Evolutionary conservation across 2,113 vertebrate species (phyloP), one percentile per base, ranked within the genome.

Genomic region (Calidris pugnax): DNA sequence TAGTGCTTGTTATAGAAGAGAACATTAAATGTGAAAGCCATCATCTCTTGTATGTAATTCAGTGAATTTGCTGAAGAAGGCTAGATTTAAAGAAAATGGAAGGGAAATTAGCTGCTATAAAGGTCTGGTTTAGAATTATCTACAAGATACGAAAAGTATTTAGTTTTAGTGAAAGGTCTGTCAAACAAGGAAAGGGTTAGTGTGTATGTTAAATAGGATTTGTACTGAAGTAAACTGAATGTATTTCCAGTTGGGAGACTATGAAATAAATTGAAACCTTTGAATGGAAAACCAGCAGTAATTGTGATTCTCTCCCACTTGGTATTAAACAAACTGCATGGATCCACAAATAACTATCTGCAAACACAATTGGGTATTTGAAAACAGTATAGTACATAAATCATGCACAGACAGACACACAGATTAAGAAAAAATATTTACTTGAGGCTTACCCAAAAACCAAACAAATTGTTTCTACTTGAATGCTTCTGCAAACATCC

Each of bases 371-470:
- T 97, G 90, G 50, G 41, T 95, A 85, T 96, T 95, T 95, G 77
- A 97, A 97, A 97, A 95, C 64, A 85, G 82, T 72, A 75, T 77
- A 94, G 57, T 87, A 96, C 88, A 97, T 96, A 97, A 98, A 98
- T 96, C 96, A 97, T 96, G 72, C 90, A 85, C 72, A 97, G 89
- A 95, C 71, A 96, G 89, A 95, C 76, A 95, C 53, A 96, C 50
- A 97, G 88, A 97, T 97, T 97, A 97, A 97, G 95, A 32, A 90
- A 96, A 96, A 97, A 97, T 96, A 93, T 97, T 97, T 97, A 96
- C 95, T 96, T 92, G 79, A 94, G 85, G 77, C 76, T 97, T 97
- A 87, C 50, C 26, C 93, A 74, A 95, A 95, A 98, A 79, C 72
- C 87, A 96, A 96, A 78, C 89, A 97, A 97, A 94, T 95, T 97